Evolutionary conservation across 1,140 invertebrate species (phyloP), one percentile per base, ranked within the genome.

Genomic region (Oppia nitens): DNA sequence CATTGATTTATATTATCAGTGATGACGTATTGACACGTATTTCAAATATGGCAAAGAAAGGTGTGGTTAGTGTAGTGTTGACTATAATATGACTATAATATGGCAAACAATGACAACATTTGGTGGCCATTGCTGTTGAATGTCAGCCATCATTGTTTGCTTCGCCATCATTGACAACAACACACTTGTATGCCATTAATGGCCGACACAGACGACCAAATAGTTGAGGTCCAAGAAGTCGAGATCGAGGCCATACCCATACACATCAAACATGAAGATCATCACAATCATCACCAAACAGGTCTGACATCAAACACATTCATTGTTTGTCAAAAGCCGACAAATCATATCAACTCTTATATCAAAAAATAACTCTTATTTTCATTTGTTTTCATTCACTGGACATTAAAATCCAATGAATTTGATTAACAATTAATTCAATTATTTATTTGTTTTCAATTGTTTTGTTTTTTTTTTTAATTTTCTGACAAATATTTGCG

Each of bases 141-240:
- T 9, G 32, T 40, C 32, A 40, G 32, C 32, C 32, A 40, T 40
- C 32, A 40, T 40, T 40, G 32, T 40, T 40, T 40, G 17, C 6
- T 9, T 9, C 32, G 32, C 32, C 32, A 40, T 40, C 6, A 40
- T 40, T 40, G 32, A 40, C 6, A 40, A 40, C 32, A 50, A n/a
- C 49, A 50, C 11, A 11, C 49, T 9, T 47, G 11, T 21, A 9
- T 50, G 49, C 6, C 20, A 21, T 4, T 20, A 25, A 57, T 57
- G 55, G 55, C 55, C 9, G 55, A 57, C 25, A 9, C 32, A 40
- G 55, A 49, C 20, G 55, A 57, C 24, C 55, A 57, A 17, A 49
- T 57, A 9, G 55, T 57, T n/a, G 55, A 57, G 49, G 55, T 57
- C 9, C 55, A 57, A 29, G 55, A 57, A 49, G 55, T 57, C 3